Evolutionary conservation across 30 jellyfish, hydroid and myxozoan genomes (phyloP).

Genomic region (Sanderia malayensis): DNA sequence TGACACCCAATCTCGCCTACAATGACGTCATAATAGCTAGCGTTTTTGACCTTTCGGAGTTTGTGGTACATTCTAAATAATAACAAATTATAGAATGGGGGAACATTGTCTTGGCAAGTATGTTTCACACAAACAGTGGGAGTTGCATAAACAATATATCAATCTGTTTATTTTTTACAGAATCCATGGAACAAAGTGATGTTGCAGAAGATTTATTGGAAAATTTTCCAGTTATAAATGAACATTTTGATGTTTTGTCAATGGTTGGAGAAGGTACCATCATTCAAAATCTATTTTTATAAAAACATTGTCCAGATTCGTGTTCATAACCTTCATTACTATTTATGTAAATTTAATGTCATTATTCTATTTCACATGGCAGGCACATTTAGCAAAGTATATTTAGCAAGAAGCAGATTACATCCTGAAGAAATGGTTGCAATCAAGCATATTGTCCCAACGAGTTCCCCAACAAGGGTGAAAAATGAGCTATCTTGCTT

Average conservation of each 20-base stretch:
- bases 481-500: conserved; percentile 84
- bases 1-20: too few relatives aligned
- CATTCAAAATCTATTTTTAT: too few relatives aligned
- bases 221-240: conserved; percentile 53
- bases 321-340: too few relatives aligned
- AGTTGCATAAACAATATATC: too few relatives aligned
- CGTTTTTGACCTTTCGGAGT: too few relatives aligned
- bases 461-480: conserved; percentile 92
- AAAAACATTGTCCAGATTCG: too few relatives aligned
- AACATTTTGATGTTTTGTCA: conserved; percentile 64
- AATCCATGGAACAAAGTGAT: conserved; percentile 11
- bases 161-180: conserved; percentile 21
- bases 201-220: conserved; percentile 59
- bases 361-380: not conserved
- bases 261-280: conserved; percentile 95
- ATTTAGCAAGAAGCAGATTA: conserved; percentile 63
- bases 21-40: too few relatives aligned
- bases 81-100: too few relatives aligned
- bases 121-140: too few relatives aligned
- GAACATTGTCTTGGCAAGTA: too few relatives aligned
- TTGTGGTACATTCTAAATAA: too few relatives aligned
- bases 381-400: conserved; percentile 96
- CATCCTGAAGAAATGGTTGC: conserved; percentile 75
- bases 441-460: conserved; percentile 84
- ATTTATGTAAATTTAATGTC: too few relatives aligned